Base-by-base conservation (phyloP, 2,888 invertebrate species). In the Antitype chi region DNA sequence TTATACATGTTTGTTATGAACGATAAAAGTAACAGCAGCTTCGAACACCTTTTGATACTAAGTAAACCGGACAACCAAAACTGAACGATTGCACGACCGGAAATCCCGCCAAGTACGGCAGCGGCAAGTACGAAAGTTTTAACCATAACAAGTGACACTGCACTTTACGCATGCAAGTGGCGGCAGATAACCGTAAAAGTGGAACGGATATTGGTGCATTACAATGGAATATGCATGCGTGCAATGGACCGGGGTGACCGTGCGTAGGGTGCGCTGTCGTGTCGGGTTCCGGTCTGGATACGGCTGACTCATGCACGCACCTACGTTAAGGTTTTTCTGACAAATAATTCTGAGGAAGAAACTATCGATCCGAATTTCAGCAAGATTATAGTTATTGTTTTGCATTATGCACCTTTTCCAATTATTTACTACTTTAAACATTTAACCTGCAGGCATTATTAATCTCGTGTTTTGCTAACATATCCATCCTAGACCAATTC, bases 121-220 rank as follows among this genome's bases (percentile, higher is more conserved):
- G 66, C 81, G 71, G 75, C 73, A 77, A 74, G 77, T 75, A 75
- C 64, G 68, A 84, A 84, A 67, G 70, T 82, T 84, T 87, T 76
- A 80, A 47, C 78, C 78, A 78, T 86, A 84, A 85, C 85, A 86
- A 84, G 80, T 84, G 87, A 88, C 84, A 80, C 73, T 86, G 85
- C 79, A 86, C 87, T 86, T 85, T 89, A 89, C 78, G 89, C 82
- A 89, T 88, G 88, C 89, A 89, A 79, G 87, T 82, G 83, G 67
- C 81, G 70, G 74, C 75, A 86, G 87, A 89, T 89, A 91, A 90
- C 89, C 91, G 92, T 92, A 94, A 94, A 96, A 95, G 94, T 95
- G 92, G 95, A 95, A 95, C 96, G 96, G 95, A 96, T 95, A 94
- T 94, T 90, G 92, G 89, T 91, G 91, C 92, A 90, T 88, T 85